A percentile compares a stretch with the other conserved stretches of the same genome.
phyloP scores from a whole-genome alignment of 2,888 invertebrate species.

The Andricus quercusramuli region DNA sequence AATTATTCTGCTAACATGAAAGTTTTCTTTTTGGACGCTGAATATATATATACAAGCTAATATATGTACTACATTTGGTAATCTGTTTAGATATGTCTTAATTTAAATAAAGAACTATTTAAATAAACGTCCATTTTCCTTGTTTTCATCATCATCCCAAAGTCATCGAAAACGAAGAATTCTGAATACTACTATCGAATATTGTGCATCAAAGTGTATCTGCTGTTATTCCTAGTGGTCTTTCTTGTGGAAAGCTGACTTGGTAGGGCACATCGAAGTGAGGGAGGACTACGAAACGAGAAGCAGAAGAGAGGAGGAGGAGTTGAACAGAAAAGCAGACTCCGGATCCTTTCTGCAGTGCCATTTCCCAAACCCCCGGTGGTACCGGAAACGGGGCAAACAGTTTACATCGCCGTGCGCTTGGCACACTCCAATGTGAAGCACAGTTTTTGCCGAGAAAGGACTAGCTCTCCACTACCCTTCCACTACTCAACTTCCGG shows the following conservation, averaged over 20 bases:
- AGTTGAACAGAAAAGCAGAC: slow-evolving; percentile 48
- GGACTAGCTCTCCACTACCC: slow-evolving; percentile 51
- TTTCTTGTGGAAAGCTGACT: slow-evolving; percentile 5
- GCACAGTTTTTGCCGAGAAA: slow-evolving; percentile 48
- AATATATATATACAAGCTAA: too few relatives aligned
- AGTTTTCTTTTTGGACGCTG: too few relatives aligned
- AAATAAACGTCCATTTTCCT: too few relatives aligned
- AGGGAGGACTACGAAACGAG: slow-evolving; percentile 36
- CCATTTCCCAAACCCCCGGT: slow-evolving; percentile 64
- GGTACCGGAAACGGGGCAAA: slow-evolving; percentile 67
- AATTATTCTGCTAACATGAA: too few relatives aligned
- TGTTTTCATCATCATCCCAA: too few relatives aligned
- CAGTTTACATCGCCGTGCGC: slow-evolving; percentile 67
- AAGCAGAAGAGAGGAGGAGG: slow-evolving; percentile 36
- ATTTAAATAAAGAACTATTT: too few relatives aligned
- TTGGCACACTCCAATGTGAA: slow-evolving; percentile 53
- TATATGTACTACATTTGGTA: too few relatives aligned
- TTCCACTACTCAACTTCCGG: slow-evolving; percentile 55
- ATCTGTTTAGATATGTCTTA: too few relatives aligned
- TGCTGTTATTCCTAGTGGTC: neutral
- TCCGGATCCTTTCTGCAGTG: slow-evolving; percentile 55
- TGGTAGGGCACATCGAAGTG: slow-evolving; percentile 6
- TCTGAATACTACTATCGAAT: neutral
- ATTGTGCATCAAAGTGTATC: slow-evolving; percentile 15
- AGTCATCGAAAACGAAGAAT: neutral